Conservation (phyloP, 2,888 invertebrate species). For the Noctuana brunneofusca region DNA sequence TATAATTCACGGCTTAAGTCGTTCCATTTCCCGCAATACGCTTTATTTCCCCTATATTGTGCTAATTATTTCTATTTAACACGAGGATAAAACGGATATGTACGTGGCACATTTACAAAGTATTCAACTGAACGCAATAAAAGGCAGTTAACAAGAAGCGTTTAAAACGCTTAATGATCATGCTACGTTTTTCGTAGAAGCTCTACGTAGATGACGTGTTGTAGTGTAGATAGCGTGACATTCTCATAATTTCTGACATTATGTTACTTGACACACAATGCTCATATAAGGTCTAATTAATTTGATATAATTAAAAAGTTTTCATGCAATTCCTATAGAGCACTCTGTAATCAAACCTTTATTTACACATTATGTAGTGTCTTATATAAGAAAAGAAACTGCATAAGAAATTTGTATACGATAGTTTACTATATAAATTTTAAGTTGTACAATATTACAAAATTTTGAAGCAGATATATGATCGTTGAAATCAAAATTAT, state of each 20-base stretch:
- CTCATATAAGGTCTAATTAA: no score
- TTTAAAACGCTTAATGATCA: background rate
- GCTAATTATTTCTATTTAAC: slow-evolving; percentile 34
- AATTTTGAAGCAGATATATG: no score
- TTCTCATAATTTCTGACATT: background rate
- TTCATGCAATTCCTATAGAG: no score
- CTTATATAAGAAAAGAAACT: no score
- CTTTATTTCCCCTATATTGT: slow-evolving; percentile 27
- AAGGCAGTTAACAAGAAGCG: background rate
- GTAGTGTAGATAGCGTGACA: background rate
- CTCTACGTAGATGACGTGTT: background rate
- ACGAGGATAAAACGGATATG: slow-evolving; percentile 33
- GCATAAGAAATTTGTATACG: no score
- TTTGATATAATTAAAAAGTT: no score
- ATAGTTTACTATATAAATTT: no score
- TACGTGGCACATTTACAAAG: slow-evolving; percentile 17
- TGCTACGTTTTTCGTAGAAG: slow-evolving; percentile 7
- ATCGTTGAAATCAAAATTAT: no score
- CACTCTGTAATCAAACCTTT: no score
- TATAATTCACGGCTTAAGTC: slow-evolving; percentile 42
- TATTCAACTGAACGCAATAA: slow-evolving; percentile 3
- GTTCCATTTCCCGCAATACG: slow-evolving; percentile 37
- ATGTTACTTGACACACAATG: no score
- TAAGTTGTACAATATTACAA: no score
- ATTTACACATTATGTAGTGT: no score